Percentiles rank a stretch among this genome's conserved stretches.
phyloP scores from a whole-genome alignment of 2,888 invertebrate species.

The Rhyacophila evoluta region DNA sequence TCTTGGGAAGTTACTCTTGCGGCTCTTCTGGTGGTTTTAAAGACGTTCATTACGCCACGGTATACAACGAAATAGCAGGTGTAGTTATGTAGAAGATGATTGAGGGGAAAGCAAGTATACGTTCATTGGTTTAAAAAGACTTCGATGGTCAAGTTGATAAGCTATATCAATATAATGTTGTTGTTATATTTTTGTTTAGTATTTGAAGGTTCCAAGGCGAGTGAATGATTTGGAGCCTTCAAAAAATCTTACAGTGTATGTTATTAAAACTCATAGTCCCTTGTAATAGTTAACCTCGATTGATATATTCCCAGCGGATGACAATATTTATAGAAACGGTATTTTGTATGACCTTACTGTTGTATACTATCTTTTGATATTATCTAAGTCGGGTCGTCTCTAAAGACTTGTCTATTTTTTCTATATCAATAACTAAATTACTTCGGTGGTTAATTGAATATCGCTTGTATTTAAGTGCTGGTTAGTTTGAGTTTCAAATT shows the following conservation, averaged over 20 bases:
- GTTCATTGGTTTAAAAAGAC: neutral
- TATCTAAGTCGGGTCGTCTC: neutral
- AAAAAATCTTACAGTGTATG: neutral
- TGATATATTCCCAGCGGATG: neutral
- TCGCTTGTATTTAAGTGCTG: neutral
- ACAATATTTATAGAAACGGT: neutral
- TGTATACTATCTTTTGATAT: neutral
- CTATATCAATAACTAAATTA: neutral
- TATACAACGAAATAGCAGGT: too few species aligned
- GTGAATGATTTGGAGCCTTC: neutral
- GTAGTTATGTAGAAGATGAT: too few species aligned
- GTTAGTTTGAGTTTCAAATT: neutral
- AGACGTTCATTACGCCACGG: too few species aligned
- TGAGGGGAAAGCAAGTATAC: too few species aligned
- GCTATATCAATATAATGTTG: neutral
- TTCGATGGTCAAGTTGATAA: neutral
- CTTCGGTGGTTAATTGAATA: neutral
- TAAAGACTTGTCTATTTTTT: neutral
- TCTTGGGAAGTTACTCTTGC: too few species aligned
- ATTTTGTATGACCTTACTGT: neutral
- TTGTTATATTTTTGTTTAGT: neutral
- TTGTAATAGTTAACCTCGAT: neutral
- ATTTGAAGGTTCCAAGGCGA: neutral
- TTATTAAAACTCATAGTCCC: too few species aligned
- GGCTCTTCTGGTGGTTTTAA: too few species aligned